Base-by-base conservation (phyloP, 2,888 invertebrate species). In the Elysia crispata region DNA sequence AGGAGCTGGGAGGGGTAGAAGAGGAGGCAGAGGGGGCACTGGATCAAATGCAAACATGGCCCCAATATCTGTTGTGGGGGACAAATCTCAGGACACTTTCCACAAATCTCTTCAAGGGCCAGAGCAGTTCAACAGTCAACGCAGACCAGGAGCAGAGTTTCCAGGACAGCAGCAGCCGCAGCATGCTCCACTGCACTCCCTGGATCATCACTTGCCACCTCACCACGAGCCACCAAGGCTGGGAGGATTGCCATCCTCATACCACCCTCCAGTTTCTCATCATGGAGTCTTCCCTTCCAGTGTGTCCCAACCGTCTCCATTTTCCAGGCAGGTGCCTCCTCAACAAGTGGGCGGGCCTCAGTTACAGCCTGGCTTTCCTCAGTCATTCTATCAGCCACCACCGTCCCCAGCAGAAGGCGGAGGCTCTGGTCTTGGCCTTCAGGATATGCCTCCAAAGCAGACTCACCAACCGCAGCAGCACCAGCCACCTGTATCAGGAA, bases 21-120 rank as follows among this genome's bases (percentile, higher is more conserved):
- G 80, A 49, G 41, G 80, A 76, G 80, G 80, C 23, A 62, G 76
- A 64, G 57, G 76, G 64, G 76, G 76, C n/a, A 69, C 57, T 20
- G 80, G 76, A n/a, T 33, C 60, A 20, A 33, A 41, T 11, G 11
- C 41, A 3, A 41, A 41, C 41, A 41, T 41, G 41, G 3, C 41
- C 41, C 41, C 41, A 3, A 41, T 41, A 11, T 41, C 41, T 41
- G 41, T 41, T 11, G 41, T 41, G 11, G 5, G 11, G 41, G 41
- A 41, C 41, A 41, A 41, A 41, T 41, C 41, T 11, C 41, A 41
- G 41, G 41, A 41, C 11, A 11, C 5, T 3, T 41, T 41, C 28
- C 23, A 60, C n/a, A 73, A 78, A 20, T 1, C 73, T 33, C 50
- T 64, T 20, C 78, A 72, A 8, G 62, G 78, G 57, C 31, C 57